Conservation (phyloP, 1,140 invertebrate species). For the Papilio aristodemus region DNA sequence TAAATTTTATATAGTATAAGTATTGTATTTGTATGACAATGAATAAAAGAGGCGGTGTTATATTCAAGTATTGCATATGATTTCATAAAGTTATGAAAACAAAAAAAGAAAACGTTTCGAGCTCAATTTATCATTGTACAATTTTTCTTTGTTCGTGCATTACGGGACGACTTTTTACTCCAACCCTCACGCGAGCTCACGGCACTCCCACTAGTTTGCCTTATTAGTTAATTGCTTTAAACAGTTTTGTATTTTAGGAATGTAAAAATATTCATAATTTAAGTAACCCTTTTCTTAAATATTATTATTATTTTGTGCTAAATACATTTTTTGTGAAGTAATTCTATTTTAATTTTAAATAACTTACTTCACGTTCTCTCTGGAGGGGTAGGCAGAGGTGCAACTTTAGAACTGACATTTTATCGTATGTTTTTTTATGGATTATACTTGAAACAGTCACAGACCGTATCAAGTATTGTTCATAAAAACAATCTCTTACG, state of each 20-base stretch:
- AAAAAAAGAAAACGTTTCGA: slow-evolving; percentile 11
- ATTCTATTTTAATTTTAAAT: too few relatives aligned
- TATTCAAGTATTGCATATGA: not conserved
- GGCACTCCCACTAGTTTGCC: not conserved
- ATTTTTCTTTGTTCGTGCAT: slow-evolving; percentile 22
- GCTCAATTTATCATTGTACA: slow-evolving; percentile 15
- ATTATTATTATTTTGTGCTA: not conserved
- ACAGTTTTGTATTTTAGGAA: slow-evolving; percentile 15
- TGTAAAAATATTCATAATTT: slow-evolving; percentile 5
- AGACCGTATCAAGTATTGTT: too few relatives aligned
- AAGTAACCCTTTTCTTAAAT: not conserved
- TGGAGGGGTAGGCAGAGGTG: not conserved
- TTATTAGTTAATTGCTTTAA: slow-evolving; percentile 23
- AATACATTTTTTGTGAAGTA: not conserved
- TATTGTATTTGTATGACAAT: too few relatives aligned
- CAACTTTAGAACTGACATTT: too few relatives aligned
- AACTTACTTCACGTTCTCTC: not conserved
- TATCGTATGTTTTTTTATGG: too few relatives aligned
- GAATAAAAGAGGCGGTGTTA: too few relatives aligned
- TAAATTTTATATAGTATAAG: too few relatives aligned
- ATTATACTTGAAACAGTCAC: too few relatives aligned
- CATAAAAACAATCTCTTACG: too few relatives aligned
- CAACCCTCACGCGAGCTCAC: slow-evolving; percentile 1
- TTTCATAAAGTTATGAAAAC: slow-evolving; percentile 15
- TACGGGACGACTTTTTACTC: slow-evolving; percentile 3